These are phyloP conservation scores for Xestoiulus laeticollis DNA, from an alignment of 2,888 invertebrate species.

Conservation along the genomic window DNA sequence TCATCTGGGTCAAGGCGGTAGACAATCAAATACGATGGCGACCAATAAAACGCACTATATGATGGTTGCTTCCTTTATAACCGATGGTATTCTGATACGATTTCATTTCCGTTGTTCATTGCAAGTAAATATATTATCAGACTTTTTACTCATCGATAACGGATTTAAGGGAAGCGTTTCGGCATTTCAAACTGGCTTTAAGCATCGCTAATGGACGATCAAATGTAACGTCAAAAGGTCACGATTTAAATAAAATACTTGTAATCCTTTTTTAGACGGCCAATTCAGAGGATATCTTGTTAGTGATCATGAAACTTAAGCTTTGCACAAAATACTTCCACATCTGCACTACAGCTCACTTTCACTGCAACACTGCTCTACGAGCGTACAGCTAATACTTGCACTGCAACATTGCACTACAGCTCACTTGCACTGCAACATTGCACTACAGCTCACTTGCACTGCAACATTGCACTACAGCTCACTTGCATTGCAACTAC, in stretches of 20 bases:
- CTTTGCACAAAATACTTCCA: no score
- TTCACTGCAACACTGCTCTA: no score
- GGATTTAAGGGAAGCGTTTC: background rate
- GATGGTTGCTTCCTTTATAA: background rate
- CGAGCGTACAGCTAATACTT: no score
- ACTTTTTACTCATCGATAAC: background rate
- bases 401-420: no score
- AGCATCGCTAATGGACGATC: no score
- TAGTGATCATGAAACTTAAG: no score
- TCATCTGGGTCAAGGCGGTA: constrained; percentile 19
- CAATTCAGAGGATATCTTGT: no score
- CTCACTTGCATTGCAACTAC: no score
- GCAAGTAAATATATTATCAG: background rate
- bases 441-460: no score
- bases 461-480: no score
- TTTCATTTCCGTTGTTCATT: background rate
- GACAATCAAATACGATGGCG: background rate
- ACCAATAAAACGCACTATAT: background rate
- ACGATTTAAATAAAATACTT: background rate
- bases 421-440: no score
- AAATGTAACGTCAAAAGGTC: background rate
- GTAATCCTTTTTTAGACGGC: background rate
- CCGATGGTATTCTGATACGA: background rate
- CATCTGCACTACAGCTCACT: no score
- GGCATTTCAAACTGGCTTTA: background rate